A percentile compares a stretch with the other conserved stretches of the same genome.
Evolutionary conservation across 2,888 invertebrate species (phyloP).

Genomic region (Eupithecia exiguata): DNA sequence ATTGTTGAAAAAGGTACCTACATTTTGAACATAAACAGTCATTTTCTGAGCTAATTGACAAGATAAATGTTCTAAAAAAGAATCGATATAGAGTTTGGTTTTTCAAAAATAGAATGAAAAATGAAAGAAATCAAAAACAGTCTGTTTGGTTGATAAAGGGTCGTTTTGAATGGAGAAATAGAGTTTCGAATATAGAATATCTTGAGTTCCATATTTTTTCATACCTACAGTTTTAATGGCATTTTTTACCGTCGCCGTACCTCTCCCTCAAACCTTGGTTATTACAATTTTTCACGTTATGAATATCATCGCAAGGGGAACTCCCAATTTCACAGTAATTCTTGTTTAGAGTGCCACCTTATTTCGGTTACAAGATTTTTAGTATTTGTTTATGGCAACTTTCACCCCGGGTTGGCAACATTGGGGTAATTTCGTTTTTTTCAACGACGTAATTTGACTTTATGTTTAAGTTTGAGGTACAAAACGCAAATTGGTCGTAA

Average conservation of each 20-base stretch:
- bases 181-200: neutral
- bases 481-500: conserved; percentile 68
- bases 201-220: conserved; percentile 10
- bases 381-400: conserved; percentile 82
- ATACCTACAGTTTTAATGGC: conserved; percentile 26
- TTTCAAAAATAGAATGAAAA: neutral
- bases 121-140: neutral
- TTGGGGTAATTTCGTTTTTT: conserved; percentile 72
- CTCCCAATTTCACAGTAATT: conserved; percentile 80
- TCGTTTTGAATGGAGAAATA: neutral
- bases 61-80: neutral
- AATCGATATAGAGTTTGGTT: neutral
- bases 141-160: neutral
- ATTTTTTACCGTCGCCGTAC: conserved; percentile 49
- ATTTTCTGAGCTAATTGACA: neutral
- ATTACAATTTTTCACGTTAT: conserved; percentile 84
- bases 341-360: conserved; percentile 82
- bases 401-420: conserved; percentile 59
- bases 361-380: conserved; percentile 83
- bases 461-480: conserved; percentile 57
- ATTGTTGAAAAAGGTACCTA: conserved; percentile 5
- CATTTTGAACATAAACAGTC: neutral
- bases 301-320: conserved; percentile 75
- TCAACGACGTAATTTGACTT: conserved; percentile 70
- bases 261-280: conserved; percentile 58